Conservation (phyloP, 2,888 invertebrate genomes). For the Coenonympha arcania region DNA sequence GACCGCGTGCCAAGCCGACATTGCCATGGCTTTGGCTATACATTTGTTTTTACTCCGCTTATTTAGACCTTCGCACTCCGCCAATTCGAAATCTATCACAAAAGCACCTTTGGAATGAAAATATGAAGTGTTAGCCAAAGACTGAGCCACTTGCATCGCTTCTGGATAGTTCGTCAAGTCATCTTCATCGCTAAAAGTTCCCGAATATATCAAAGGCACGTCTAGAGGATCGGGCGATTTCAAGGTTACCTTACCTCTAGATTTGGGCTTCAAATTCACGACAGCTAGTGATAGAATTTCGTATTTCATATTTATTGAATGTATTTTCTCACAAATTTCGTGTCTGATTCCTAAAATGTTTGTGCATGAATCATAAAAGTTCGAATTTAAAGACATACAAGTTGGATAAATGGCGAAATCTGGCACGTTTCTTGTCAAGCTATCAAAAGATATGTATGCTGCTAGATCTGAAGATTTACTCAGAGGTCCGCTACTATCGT, state of each 20-base stretch:
- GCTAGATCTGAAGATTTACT: conserved; percentile 46
- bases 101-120: conserved; percentile 42
- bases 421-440: conserved; percentile 36
- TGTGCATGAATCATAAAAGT: conserved; percentile 38
- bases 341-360: conserved; percentile 39
- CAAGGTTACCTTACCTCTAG: conserved; percentile 47
- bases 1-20: conserved; percentile 59
- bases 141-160: conserved; percentile 40
- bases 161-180: conserved; percentile 46
- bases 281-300: conserved; percentile 50
- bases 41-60: conserved; percentile 61
- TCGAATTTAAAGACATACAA: conserved; percentile 37
- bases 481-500: conserved; percentile 43
- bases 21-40: conserved; percentile 41
- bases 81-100: conserved; percentile 40
- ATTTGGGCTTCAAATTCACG: conserved; percentile 53
- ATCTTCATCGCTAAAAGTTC: conserved; percentile 42
- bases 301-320: conserved; percentile 33
- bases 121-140: conserved; percentile 43
- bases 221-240: conserved; percentile 38
- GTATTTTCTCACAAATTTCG: conserved; percentile 41
- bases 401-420: conserved; percentile 56
- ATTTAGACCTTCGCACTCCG: conserved; percentile 38
- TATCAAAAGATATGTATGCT: conserved; percentile 40
- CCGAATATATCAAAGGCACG: conserved; percentile 49